Base-by-base conservation (phyloP, 2,888 invertebrate species). In the Proisotoma minuta region DNA sequence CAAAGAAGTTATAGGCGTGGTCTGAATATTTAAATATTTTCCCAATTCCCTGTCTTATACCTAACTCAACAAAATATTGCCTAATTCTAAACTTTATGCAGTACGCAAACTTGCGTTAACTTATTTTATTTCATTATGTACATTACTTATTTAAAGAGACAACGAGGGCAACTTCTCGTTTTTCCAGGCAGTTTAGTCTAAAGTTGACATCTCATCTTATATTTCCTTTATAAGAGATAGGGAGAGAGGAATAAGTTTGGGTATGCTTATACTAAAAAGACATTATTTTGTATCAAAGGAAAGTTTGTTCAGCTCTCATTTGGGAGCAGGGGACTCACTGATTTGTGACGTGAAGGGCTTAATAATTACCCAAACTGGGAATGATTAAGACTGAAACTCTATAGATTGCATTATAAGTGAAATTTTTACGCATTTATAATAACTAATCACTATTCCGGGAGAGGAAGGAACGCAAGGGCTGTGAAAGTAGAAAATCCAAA, bases 271-370 rank as follows among this genome's bases (percentile, higher is more conserved):
- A 34, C 34, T 8, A 34, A 34, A 15, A 15, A 34, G 34, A 15
- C n/a, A n/a, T n/a, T n/a, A n/a, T n/a, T n/a, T n/a, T n/a, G n/a
- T n/a, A n/a, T n/a, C n/a, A n/a, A n/a, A n/a, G n/a, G n/a, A n/a
- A n/a, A n/a, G n/a, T n/a, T n/a, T n/a, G n/a, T n/a, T n/a, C n/a
- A n/a, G n/a, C n/a, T n/a, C 34, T 34, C 34, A 34, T 34, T 34
- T 34, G 34, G 34, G 34, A 34, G 8, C 15, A 10, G 8, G 34
- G 15, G 8, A 10, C 34, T 34, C 34, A 8, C 20, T 52, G 52
- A 52, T 52, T 52, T 27, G 27, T 52, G 52, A 52, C 52, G 52
- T 27, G 52, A 26, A 52, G 29, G 28, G 29, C 18, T 52, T 52
- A 52, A 28, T 52, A 52, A 52, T 52, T 52, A 52, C 29, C 22